Base-by-base conservation (phyloP, 2,113 vertebrate species). In the Amphilophus citrinellus region DNA sequence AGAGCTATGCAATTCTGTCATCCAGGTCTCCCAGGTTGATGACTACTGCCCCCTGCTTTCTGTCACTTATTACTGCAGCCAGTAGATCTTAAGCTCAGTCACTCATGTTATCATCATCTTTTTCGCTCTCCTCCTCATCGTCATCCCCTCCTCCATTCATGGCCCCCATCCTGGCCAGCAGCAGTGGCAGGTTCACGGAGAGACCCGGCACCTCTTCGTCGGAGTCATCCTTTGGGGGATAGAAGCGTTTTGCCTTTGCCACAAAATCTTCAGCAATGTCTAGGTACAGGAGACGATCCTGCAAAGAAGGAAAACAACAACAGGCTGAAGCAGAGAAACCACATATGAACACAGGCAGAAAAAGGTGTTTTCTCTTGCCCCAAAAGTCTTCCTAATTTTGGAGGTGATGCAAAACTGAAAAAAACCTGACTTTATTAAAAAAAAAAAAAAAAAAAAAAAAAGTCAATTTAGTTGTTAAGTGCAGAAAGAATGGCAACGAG, bases 271-370 rank as follows among this genome's bases (percentile, higher is more conserved):
- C 96, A 5, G 94, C 96, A 5, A 94, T 94, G 2, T 97, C 97
- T 4, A 97, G 94, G 58, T 96, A 96, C 47, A 97, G 87, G 71
- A 97, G 94, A 17, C 96, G 96, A 79, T 97, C 97, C 97, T 97
- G 85, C 7, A 57, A 68, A 61, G 1, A 82, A 47, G 10, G 61
- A 42, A 20, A 7, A 65, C 10, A 37, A 22, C 11, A 7, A 39
- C 10, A 1, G 32, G 50, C 32, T 66, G n/a, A 35, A 22, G 24
- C 17, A 27, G 17, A 1, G 0, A 78, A 58, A 47, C 3, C 3
- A 7, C 30, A n/a, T 35, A 11, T 73, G 66, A 30, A 53, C 15
- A 71, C 66, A 53, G 24, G 18, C 44, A 53, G 66, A 53, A 20
- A 32, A 53, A 18, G 0, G 3, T 3, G 6, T 14, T 30, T 50